Conservation (phyloP, 2,797 vertebrate genomes). For the Ceyx erithaca region DNA sequence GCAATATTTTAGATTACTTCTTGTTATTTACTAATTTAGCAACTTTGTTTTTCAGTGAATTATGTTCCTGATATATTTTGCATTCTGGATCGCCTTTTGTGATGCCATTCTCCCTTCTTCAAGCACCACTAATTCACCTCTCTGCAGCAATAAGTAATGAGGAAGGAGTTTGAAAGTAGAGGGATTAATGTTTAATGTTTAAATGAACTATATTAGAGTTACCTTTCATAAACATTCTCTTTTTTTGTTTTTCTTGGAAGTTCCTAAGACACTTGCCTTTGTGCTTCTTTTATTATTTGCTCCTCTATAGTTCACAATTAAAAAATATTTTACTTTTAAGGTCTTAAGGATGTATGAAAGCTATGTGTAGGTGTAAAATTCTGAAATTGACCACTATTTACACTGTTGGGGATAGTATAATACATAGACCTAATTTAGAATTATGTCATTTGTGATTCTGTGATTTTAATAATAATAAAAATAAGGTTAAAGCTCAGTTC, state of each 20-base stretch:
- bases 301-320: background rate
- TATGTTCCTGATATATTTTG: conserved; percentile 4
- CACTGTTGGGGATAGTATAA: background rate
- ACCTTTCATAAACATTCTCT: background rate
- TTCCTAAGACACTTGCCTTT: background rate
- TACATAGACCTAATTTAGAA: background rate
- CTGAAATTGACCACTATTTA: background rate
- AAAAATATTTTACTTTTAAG: background rate
- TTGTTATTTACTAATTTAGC: conserved; percentile 6
- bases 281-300: background rate
- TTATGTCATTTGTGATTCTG: background rate
- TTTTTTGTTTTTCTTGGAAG: background rate
- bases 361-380: background rate
- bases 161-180: conserved; percentile 4
- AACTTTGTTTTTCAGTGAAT: background rate
- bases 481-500: background rate
- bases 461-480: too few species aligned
- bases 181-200: background rate
- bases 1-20: background rate
- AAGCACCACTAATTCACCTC: conserved; percentile 39
- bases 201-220: background rate
- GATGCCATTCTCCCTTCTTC: conserved; percentile 9
- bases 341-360: background rate
- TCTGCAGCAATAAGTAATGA: background rate
- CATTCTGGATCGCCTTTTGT: background rate